Conservation (phyloP, 2,888 invertebrate genomes). For the Rotaria magnacalcarata region DNA sequence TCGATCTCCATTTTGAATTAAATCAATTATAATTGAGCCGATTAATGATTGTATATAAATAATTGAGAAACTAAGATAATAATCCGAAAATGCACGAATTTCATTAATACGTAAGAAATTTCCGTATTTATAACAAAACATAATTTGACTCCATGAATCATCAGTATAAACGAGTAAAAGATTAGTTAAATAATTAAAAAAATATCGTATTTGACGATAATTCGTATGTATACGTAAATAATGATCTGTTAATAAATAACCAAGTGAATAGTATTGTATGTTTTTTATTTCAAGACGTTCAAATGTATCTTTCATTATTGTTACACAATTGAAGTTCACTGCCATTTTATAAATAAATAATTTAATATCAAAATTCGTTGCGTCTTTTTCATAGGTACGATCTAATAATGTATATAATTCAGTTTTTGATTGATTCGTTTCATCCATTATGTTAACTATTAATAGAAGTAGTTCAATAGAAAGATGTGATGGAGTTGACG, state of each 20-base stretch:
- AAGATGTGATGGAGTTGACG: neutral
- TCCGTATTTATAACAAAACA: conserved; percentile 45
- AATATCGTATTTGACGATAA: neutral
- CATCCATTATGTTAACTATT: neutral
- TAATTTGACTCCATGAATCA: conserved; percentile 39
- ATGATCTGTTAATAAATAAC: conserved; percentile 62
- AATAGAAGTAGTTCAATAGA: neutral
- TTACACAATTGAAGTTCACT: conserved; percentile 11
- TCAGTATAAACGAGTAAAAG: conserved; percentile 6
- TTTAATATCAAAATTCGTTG: conserved; percentile 6
- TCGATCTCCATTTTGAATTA: conserved; percentile 4
- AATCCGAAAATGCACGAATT: conserved; percentile 36
- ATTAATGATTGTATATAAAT: conserved; percentile 21
- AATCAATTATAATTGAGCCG: neutral
- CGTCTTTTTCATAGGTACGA: neutral
- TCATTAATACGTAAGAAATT: conserved; percentile 42
- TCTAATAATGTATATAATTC: conserved; percentile 13
- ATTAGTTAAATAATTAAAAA: conserved; percentile 35
- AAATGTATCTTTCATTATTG: conserved; percentile 68
- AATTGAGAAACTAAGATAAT: neutral
- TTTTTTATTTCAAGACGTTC: conserved; percentile 82
- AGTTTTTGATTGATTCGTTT: neutral
- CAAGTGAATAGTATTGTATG: conserved; percentile 83
- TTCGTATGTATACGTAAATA: conserved; percentile 36
- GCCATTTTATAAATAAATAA: conserved; percentile 11